Evolutionary conservation across 1,140 invertebrate genomes (phyloP).

Genomic region (Drosophila littoralis): DNA sequence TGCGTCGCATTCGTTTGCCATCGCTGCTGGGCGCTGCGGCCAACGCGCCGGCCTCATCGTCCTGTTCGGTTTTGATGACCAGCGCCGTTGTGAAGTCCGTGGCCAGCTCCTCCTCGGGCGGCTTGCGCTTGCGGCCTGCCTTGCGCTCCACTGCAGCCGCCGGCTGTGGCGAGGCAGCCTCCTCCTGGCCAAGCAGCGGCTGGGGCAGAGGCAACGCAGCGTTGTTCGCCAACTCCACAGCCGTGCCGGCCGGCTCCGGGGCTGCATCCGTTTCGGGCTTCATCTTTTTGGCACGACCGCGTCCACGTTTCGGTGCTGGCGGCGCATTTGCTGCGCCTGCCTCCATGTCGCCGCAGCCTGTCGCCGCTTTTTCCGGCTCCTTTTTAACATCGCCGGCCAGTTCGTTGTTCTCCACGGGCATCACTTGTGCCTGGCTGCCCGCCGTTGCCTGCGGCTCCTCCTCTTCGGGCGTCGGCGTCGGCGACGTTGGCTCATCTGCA

Average conservation of each 20-base stretch:
- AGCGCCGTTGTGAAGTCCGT: constrained; percentile 12
- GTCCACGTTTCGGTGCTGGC: constrained; percentile 65
- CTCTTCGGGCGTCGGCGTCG: constrained; percentile 4
- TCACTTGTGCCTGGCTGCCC: constrained; percentile 1
- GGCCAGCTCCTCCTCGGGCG: constrained; percentile 50
- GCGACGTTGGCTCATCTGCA: constrained; percentile 7
- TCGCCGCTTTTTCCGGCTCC: constrained; percentile 56
- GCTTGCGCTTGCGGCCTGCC: constrained; percentile 67
- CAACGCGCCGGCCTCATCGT: constrained; percentile 1
- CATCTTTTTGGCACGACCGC: constrained; percentile 76
- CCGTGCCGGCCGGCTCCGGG: neutral
- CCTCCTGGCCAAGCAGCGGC: constrained; percentile 19
- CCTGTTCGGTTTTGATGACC: constrained; percentile 63
- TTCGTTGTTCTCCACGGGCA: constrained; percentile 3
- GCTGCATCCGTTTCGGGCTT: constrained; percentile 41
- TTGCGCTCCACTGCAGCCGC: constrained; percentile 48
- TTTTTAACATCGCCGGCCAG: constrained; percentile 46
- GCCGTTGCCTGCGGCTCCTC: neutral
- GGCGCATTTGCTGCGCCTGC: constrained; percentile 5
- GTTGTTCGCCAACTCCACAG: neutral
- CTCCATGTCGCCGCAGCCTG: constrained; percentile 1
- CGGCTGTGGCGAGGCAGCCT: constrained; percentile 7
- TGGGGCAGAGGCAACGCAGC: neutral
- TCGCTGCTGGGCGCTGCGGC: constrained; percentile 30
- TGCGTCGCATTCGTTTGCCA: constrained; percentile 66